Conservation (phyloP, 2,888 invertebrate genomes). For the Eupithecia centaureata region DNA sequence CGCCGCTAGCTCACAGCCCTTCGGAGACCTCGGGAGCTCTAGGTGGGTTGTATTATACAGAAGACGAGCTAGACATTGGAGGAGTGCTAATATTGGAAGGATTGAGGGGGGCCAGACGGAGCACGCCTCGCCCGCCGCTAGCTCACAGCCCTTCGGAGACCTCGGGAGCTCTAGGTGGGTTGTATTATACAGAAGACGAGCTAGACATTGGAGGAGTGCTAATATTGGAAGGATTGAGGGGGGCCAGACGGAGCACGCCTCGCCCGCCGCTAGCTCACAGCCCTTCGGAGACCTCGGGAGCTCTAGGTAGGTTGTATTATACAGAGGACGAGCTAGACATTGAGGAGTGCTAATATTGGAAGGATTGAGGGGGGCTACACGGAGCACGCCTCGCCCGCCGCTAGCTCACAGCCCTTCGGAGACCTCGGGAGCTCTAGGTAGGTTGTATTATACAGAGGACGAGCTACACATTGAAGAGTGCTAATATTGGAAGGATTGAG, state of each 20-base stretch:
- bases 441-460: constrained; percentile 69
- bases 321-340: constrained; percentile 85
- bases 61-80: constrained; percentile 85
- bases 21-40: constrained; percentile 74
- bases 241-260: constrained; percentile 50
- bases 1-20: constrained; percentile 57
- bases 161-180: constrained; percentile 63
- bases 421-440: constrained; percentile 67
- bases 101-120: constrained; percentile 54
- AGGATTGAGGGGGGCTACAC: constrained; percentile 66
- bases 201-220: constrained; percentile 86
- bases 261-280: constrained; percentile 50
- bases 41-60: constrained; percentile 57
- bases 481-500: constrained; percentile 82
- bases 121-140: constrained; percentile 51
- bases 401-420: constrained; percentile 64
- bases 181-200: constrained; percentile 77
- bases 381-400: constrained; percentile 50
- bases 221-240: constrained; percentile 79
- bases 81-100: constrained; percentile 84
- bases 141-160: constrained; percentile 70
- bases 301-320: constrained; percentile 48
- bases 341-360: constrained; percentile 83
- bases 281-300: constrained; percentile 77
- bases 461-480: constrained; percentile 85